A percentile compares a stretch with the other conserved stretches of the same genome.
Evolutionary conservation across 1,140 invertebrate species (phyloP).

Genomic region (Drosophila kanapiae): DNA sequence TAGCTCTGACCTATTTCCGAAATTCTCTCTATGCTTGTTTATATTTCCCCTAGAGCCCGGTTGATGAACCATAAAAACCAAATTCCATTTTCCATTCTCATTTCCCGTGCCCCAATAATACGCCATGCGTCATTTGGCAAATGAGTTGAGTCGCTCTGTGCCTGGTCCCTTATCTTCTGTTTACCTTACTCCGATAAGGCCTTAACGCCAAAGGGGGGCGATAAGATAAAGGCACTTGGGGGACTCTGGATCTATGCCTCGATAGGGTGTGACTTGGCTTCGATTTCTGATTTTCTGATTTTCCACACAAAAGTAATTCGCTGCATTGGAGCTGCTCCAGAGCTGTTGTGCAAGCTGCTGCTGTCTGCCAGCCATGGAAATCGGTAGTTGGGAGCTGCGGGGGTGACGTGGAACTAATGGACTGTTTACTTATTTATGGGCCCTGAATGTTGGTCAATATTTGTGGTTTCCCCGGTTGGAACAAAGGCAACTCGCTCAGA

Average conservation of each 20-base stretch:
- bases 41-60: constrained; percentile 19
- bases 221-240: constrained; percentile 47
- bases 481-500: constrained; percentile 26
- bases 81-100: constrained; percentile 30
- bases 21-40: constrained; percentile 9
- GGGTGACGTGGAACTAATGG: constrained; percentile 44
- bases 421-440: constrained; percentile 64
- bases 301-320: constrained; percentile 35
- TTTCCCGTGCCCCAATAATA: constrained; percentile 7
- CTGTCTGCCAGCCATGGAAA: constrained; percentile 29
- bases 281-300: constrained; percentile 54
- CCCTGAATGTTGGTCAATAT: constrained; percentile 63
- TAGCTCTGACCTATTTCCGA: constrained; percentile 15
- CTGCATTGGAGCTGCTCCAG: constrained; percentile 32
- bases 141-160: constrained; percentile 36
- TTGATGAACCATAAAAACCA: constrained; percentile 37
- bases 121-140: constrained; percentile 57
- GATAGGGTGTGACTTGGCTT: constrained; percentile 53
- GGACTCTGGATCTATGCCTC: constrained; percentile 30
- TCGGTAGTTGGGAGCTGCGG: neutral
- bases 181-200: constrained; percentile 56
- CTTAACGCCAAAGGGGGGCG: constrained; percentile 18
- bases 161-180: constrained; percentile 32
- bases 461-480: constrained; percentile 29
- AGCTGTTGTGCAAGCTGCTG: constrained; percentile 55